phyloP scores from a whole-genome alignment of 2,888 invertebrate genomes.

The Erebia epiphron region DNA sequence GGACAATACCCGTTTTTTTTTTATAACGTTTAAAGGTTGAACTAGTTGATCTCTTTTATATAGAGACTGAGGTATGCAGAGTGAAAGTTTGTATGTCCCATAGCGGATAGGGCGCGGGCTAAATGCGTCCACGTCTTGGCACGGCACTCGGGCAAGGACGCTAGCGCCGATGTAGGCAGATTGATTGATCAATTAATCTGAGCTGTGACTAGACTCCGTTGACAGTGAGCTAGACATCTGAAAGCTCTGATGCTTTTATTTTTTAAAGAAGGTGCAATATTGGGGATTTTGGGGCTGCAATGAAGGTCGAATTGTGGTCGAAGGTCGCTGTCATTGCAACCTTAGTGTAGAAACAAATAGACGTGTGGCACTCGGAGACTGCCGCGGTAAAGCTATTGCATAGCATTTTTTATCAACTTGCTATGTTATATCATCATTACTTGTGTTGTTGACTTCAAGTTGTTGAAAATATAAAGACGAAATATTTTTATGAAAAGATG shows the following conservation, averaged over 20 bases:
- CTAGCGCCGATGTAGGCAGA: conserved; percentile 71
- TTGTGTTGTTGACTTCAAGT: too few species aligned
- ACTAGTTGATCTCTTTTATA: neutral
- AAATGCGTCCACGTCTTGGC: conserved; percentile 73
- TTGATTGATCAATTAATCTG: conserved; percentile 79
- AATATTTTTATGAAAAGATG: too few species aligned
- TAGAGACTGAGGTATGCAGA: conserved; percentile 53
- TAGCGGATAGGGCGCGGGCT: conserved; percentile 69
- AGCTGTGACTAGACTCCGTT: conserved; percentile 45
- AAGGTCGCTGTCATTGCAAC: too few species aligned
- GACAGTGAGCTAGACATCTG: conserved; percentile 32
- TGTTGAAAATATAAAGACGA: too few species aligned
- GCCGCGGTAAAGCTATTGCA: too few species aligned
- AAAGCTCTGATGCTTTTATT: neutral
- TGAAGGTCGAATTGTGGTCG: neutral
- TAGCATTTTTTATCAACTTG: too few species aligned
- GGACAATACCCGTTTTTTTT: too few species aligned
- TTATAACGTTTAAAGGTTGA: too few species aligned
- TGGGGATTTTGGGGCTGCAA: neutral
- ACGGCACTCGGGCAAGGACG: conserved; percentile 80
- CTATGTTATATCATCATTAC: too few species aligned
- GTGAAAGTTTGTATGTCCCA: conserved; percentile 65
- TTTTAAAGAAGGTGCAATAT: neutral
- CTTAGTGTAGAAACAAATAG: neutral
- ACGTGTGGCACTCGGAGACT: too few species aligned